phyloP scores from a whole-genome alignment of 2,888 invertebrate genomes.

The Melieria picta region DNA sequence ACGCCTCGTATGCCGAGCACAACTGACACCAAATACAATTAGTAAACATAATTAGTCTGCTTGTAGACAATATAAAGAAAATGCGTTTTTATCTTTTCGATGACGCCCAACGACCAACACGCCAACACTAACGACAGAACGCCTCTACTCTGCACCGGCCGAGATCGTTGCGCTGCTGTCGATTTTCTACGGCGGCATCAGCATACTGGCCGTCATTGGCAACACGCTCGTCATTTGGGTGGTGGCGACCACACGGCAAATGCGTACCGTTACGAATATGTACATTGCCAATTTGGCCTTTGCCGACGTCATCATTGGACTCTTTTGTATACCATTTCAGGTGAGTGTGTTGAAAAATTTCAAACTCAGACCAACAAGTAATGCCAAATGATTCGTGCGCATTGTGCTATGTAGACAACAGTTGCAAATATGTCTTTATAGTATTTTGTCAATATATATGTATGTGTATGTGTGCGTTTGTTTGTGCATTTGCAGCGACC shows the following conservation, averaged over 20 bases:
- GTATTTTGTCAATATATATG: neutral
- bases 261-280: conserved; percentile 87
- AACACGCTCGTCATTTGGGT: conserved; percentile 89
- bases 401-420: neutral
- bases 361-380: neutral
- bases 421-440: neutral
- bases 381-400: too few species aligned
- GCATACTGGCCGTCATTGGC: conserved; percentile 82
- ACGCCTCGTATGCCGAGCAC: too few species aligned
- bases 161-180: conserved; percentile 79
- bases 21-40: too few species aligned
- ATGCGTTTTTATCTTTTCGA: too few species aligned
- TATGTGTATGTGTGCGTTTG: neutral
- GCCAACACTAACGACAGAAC: conserved; percentile 61
- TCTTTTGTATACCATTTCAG: conserved; percentile 86
- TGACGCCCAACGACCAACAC: too few species aligned
- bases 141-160: conserved; percentile 78
- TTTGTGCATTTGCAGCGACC: neutral
- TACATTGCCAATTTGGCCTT: conserved; percentile 87
- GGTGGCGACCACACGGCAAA: conserved; percentile 78
- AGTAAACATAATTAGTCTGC: too few species aligned
- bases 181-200: conserved; percentile 83
- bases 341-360: conserved; percentile 57
- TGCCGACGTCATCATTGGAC: conserved; percentile 86
- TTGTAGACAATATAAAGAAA: too few species aligned